A percentile compares a stretch with the other conserved stretches of the same genome.
phyloP scores from a whole-genome alignment of 1,140 invertebrate species.

The Carcinoscorpius rotundicauda region DNA sequence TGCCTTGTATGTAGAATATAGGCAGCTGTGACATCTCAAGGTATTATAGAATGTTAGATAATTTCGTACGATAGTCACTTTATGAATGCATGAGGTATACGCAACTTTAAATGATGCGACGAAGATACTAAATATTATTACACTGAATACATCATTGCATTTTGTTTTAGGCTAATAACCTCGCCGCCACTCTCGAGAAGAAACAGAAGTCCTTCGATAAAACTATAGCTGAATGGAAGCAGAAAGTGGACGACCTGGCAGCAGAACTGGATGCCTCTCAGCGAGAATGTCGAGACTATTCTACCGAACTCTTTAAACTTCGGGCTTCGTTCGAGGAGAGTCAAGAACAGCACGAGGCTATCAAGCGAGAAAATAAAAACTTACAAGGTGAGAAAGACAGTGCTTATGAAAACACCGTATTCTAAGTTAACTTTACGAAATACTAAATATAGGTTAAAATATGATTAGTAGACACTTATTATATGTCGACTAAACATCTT shows the following conservation, averaged over 20 bases:
- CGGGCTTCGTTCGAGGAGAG: conserved; percentile 96
- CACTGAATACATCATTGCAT: neutral
- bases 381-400: conserved; percentile 47
- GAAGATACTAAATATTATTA: no score
- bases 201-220: conserved; percentile 99
- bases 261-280: conserved; percentile 95
- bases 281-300: conserved; percentile 98
- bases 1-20: no score
- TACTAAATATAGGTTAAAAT: no score
- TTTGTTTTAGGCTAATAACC: conserved; percentile 55
- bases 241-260: conserved; percentile 94
- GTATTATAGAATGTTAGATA: no score
- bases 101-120: no score
- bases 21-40: no score
- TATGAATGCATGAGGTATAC: no score
- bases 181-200: conserved; percentile 95
- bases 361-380: conserved; percentile 99
- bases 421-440: no score
- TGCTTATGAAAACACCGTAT: no score
- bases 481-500: neutral
- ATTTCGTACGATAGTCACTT: no score
- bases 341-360: conserved; percentile 91
- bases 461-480: no score
- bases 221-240: conserved; percentile 99
- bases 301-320: conserved; percentile 96